phyloP scores from a whole-genome alignment of 2,797 vertebrate genomes.

The Tachyglossus aculeatus region DNA sequence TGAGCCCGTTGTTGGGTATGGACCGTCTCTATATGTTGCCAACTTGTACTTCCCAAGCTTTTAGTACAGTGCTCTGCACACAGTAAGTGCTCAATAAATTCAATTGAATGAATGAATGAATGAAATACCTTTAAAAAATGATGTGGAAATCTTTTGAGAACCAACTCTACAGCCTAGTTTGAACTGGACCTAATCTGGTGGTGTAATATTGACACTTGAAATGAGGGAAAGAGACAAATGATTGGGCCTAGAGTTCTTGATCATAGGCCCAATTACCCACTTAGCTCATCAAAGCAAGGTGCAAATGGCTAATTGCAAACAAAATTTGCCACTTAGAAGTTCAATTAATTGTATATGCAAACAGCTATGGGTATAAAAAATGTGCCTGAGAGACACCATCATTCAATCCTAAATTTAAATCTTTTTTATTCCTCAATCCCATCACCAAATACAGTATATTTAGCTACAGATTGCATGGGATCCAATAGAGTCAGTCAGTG shows the following conservation, averaged over 20 bases:
- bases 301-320: slow-evolving; percentile 31
- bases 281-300: slow-evolving; percentile 29
- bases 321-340: background rate
- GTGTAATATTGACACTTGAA: background rate
- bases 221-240: background rate
- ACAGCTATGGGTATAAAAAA: background rate
- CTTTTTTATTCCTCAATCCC: too few species aligned
- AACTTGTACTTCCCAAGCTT: too few species aligned
- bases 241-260: background rate
- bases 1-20: too few species aligned
- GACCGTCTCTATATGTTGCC: too few species aligned
- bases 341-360: background rate
- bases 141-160: too few species aligned
- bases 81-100: too few species aligned
- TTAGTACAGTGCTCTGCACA: too few species aligned
- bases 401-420: background rate
- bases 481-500: too few species aligned
- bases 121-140: too few species aligned
- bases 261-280: slow-evolving; percentile 31
- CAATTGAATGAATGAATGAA: too few species aligned
- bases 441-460: too few species aligned
- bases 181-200: accelerated
- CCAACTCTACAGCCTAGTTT: background rate
- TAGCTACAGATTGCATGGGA: too few species aligned
- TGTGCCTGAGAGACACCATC: background rate